These are phyloP conservation scores for Zele albiditarsus DNA, from an alignment of 2,888 invertebrate species.

Conservation along the genomic window DNA sequence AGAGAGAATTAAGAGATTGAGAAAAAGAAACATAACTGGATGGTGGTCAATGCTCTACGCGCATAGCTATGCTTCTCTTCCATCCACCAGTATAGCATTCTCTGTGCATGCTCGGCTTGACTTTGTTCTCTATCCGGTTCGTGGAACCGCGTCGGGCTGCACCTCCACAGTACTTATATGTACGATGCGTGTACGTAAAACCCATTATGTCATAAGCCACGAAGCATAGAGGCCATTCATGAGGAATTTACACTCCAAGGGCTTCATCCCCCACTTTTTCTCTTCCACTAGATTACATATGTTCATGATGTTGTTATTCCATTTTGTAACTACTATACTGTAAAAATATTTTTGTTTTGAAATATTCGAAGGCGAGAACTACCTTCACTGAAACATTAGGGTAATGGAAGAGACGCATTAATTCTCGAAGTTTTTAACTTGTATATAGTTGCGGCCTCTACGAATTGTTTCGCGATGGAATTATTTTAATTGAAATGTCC, in stretches of 20 bases:
- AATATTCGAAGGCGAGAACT: too few relatives aligned
- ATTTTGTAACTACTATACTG: too few relatives aligned
- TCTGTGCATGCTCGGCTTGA: constrained; percentile 33
- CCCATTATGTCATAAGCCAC: constrained; percentile 63
- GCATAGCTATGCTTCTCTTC: constrained; percentile 27
- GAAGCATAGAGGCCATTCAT: constrained; percentile 62
- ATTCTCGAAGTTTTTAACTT: too few relatives aligned
- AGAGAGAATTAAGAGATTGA: neutral
- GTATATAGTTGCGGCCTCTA: too few relatives aligned
- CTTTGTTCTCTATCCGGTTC: constrained; percentile 38
- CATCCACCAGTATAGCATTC: neutral
- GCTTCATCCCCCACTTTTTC: constrained; percentile 48
- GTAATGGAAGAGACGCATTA: too few relatives aligned
- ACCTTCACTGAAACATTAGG: too few relatives aligned
- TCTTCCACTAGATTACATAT: neutral
- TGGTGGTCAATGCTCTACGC: constrained; percentile 40
- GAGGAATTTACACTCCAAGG: constrained; percentile 55
- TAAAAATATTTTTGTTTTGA: too few relatives aligned
- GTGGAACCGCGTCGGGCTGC: constrained; percentile 10
- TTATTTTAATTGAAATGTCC: too few relatives aligned
- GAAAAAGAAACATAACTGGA: constrained; percentile 1
- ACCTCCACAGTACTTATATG: constrained; percentile 17
- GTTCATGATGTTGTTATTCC: neutral
- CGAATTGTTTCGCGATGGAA: too few relatives aligned
- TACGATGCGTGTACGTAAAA: constrained; percentile 51